A percentile compares a stretch with the other conserved stretches of the same genome.
Conservation (phyloP, 2,797 vertebrate genomes). For the Artibeus jamaicensis region DNA sequence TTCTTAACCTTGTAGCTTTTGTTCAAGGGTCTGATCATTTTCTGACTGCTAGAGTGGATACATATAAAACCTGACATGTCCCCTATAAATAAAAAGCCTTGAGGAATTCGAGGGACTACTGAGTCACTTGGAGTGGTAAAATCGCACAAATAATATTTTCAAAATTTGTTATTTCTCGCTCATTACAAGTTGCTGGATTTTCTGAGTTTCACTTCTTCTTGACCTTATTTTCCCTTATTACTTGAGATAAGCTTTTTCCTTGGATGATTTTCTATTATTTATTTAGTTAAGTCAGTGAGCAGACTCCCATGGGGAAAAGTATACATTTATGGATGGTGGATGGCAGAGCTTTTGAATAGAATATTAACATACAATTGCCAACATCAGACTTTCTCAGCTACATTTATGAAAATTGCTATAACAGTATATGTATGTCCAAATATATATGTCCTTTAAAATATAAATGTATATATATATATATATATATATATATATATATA, state of each 20-base stretch:
- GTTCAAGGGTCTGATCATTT: background rate
- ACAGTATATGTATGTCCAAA: background rate
- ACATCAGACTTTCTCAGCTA: background rate
- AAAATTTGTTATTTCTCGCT: conserved; percentile 44
- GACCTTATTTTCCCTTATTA: background rate
- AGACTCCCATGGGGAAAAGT: background rate
- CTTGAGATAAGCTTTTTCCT: background rate
- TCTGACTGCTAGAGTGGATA: background rate
- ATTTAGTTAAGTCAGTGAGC: background rate
- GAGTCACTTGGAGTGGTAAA: background rate
- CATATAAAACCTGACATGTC: background rate
- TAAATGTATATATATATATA: no score
- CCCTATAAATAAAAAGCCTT: conserved; percentile 8
- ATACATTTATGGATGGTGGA: background rate
- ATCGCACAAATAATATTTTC: conserved; percentile 21
- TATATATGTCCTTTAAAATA: background rate
- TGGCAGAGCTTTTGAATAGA: background rate
- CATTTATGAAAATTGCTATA: background rate
- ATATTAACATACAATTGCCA: background rate
- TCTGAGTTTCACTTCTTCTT: background rate
- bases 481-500: no score
- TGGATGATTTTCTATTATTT: background rate
- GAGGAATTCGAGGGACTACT: background rate
- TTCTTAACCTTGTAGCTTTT: background rate
- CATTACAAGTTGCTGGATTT: background rate